These are phyloP conservation scores for Drosophila helvetica DNA, from an alignment of 2,888 invertebrate species.

Conservation along the genomic window DNA sequence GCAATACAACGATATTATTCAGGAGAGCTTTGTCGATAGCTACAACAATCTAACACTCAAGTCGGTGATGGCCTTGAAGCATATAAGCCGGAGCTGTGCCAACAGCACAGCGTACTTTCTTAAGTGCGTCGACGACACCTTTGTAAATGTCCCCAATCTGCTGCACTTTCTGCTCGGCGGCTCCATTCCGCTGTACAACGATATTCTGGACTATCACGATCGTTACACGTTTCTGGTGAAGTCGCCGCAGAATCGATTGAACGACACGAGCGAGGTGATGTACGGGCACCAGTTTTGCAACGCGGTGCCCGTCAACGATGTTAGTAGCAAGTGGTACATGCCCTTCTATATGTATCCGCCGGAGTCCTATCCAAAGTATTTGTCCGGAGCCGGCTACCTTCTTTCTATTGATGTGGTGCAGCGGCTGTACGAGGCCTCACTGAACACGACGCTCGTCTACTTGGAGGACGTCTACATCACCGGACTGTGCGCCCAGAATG, in stretches of 20 bases:
- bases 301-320: constrained; percentile 89
- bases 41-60: constrained; percentile 95
- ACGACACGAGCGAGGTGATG: constrained; percentile 85
- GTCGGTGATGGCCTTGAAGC: constrained; percentile 92
- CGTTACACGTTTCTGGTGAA: constrained; percentile 71
- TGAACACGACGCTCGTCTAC: constrained; percentile 89
- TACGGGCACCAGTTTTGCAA: constrained; percentile 92
- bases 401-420: constrained; percentile 88
- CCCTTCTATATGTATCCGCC: constrained; percentile 91
- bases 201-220: constrained; percentile 81
- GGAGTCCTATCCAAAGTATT: constrained; percentile 90
- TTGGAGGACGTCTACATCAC: constrained; percentile 92
- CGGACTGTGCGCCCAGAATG: constrained; percentile 88
- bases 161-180: constrained; percentile 85
- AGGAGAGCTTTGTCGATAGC: constrained; percentile 92
- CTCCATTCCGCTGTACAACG: constrained; percentile 83
- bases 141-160: constrained; percentile 90
- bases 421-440: constrained; percentile 88
- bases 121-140: constrained; percentile 95
- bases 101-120: constrained; percentile 87
- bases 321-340: constrained; percentile 92
- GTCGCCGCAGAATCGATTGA: constrained; percentile 76
- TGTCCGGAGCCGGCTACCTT: constrained; percentile 92
- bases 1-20: constrained; percentile 90
- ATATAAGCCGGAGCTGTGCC: constrained; percentile 89